Conservation (phyloP, 2,797 vertebrate species). For the Numenius phaeopus region DNA sequence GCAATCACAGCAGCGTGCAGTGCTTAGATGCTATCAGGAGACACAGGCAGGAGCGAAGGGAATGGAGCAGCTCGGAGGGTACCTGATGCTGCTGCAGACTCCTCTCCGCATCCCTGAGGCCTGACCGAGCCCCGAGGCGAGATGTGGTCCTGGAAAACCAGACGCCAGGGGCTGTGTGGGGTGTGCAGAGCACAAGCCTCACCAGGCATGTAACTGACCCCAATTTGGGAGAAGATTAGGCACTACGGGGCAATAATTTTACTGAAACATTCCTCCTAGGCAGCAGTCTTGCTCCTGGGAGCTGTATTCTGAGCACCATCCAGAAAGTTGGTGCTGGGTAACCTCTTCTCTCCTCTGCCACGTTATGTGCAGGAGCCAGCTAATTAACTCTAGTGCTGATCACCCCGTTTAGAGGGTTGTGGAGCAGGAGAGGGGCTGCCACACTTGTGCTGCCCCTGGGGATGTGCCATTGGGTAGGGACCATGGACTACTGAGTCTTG, state of each 20-base stretch:
- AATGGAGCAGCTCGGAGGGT: background rate
- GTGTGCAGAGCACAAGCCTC: background rate
- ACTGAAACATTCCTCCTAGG: background rate
- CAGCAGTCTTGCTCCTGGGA: background rate
- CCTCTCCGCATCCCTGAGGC: background rate
- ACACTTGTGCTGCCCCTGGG: background rate
- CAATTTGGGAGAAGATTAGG: background rate
- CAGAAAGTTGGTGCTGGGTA: background rate
- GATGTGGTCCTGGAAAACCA: background rate
- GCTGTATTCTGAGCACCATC: background rate
- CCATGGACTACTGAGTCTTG: background rate
- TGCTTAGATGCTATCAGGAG: background rate
- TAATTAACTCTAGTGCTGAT: background rate
- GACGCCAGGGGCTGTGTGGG: background rate
- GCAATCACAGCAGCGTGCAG: background rate
- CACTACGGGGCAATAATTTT: background rate
- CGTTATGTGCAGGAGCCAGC: background rate
- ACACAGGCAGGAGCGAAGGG: background rate
- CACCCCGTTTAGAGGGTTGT: background rate
- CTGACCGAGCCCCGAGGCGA: background rate
- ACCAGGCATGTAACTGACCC: background rate
- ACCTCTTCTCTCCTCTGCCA: background rate
- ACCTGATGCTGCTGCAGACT: background rate
- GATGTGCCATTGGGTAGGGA: background rate
- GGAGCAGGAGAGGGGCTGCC: background rate